Percentiles rank a stretch among this genome's conserved stretches.
Conservation (phyloP, 1,140 invertebrate species). For the Metopolophium dirhodum region DNA sequence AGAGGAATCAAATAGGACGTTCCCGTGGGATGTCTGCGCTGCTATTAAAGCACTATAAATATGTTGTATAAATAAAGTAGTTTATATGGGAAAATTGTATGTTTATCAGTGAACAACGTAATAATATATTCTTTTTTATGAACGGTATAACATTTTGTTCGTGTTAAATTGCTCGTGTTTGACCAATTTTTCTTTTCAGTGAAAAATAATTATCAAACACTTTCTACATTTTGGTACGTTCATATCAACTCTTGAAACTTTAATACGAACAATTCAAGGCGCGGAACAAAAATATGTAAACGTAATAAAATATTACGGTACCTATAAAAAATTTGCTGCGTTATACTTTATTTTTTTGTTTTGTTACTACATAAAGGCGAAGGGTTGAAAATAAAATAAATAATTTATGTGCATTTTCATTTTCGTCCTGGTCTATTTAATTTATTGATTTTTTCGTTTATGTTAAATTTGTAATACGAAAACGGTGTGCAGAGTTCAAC, state of each 20-base stretch:
- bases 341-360: neutral
- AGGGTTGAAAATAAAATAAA: conserved; percentile 10
- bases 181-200: neutral
- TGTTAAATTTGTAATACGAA: neutral
- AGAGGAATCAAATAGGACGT: neutral
- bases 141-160: neutral
- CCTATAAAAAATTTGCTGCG: neutral
- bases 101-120: neutral
- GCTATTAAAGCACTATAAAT: neutral
- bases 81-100: neutral
- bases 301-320: neutral
- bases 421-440: neutral
- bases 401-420: conserved; percentile 6
- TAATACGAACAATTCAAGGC: conserved; percentile 6
- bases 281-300: neutral
- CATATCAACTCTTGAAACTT: neutral
- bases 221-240: neutral
- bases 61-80: neutral
- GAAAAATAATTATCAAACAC: conserved; percentile 13
- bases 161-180: neutral
- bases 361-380: neutral
- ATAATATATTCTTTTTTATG: conserved; percentile 24
- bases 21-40: neutral
- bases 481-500: neutral
- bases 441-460: neutral